Evolutionary conservation across 2,797 vertebrate genomes (phyloP).

Genomic region (Scleropages formosus): DNA sequence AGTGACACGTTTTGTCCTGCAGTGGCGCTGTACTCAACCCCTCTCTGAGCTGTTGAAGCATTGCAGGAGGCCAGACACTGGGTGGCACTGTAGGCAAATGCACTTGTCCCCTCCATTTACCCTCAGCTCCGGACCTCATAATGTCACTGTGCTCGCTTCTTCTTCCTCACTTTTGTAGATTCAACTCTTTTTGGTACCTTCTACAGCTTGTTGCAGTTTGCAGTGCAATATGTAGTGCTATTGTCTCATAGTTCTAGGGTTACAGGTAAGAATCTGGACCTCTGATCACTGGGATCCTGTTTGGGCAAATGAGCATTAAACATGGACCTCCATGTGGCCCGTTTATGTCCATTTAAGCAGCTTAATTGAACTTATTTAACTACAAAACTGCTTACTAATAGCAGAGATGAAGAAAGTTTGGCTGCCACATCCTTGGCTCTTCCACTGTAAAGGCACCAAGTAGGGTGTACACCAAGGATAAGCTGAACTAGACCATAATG

Average conservation of each 20-base stretch:
- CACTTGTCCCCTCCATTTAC: constrained; percentile 30
- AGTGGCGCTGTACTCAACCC: constrained; percentile 30
- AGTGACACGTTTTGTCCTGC: constrained; percentile 35
- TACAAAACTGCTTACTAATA: no score
- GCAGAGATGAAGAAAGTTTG: not conserved
- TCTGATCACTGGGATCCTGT: no score
- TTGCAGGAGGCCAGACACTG: constrained; percentile 29
- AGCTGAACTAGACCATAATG: no score
- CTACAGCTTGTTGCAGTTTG: not conserved
- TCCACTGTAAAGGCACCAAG: not conserved
- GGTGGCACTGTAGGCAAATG: constrained; percentile 51
- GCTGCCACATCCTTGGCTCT: not conserved
- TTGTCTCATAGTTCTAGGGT: not conserved
- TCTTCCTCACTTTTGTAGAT: not conserved
- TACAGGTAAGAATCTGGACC: no score
- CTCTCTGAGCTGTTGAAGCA: constrained; percentile 11
- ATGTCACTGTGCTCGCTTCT: not conserved
- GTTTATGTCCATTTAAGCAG: no score
- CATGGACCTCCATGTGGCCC: no score
- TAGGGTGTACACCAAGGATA: not conserved
- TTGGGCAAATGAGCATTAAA: no score
- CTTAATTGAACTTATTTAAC: no score
- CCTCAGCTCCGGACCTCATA: not conserved
- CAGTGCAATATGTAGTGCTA: no score
- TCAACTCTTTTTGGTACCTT: no score